Conservation (phyloP, 2,888 invertebrate species). For the Strigamia maritima region DNA sequence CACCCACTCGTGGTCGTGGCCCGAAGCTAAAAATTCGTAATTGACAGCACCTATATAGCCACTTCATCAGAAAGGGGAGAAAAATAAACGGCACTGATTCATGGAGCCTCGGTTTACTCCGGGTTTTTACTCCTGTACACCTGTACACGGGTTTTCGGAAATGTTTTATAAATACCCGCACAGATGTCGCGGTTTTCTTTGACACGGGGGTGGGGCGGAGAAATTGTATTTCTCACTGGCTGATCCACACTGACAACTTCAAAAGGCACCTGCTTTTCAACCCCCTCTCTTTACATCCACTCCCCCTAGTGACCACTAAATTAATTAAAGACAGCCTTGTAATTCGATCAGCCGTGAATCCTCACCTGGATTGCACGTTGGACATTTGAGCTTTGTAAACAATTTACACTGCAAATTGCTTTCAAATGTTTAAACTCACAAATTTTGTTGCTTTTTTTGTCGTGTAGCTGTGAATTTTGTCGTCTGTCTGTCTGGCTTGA, state of each 20-base stretch:
- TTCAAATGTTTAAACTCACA: too few species aligned
- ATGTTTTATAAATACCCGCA: not conserved
- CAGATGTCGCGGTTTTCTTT: not conserved
- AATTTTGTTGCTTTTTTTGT: too few species aligned
- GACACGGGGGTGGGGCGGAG: not conserved
- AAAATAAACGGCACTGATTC: not conserved
- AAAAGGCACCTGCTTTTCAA: not conserved
- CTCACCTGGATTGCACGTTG: not conserved
- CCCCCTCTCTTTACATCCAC: not conserved
- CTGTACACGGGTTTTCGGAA: not conserved
- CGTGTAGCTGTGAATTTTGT: too few species aligned
- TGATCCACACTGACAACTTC: not conserved
- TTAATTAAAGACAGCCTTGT: not conserved
- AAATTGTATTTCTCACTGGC: not conserved
- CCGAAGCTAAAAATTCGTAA: not conserved
- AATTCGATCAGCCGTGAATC: not conserved
- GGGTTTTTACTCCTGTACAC: too few species aligned
- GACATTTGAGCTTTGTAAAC: not conserved
- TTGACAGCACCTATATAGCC: not conserved
- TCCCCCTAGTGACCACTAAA: not conserved
- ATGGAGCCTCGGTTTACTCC: not conserved
- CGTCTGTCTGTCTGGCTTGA: too few species aligned
- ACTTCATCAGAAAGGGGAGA: too few species aligned
- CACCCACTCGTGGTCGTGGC: not conserved
- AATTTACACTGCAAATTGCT: too few species aligned